Evolutionary conservation across 2,113 vertebrate species (phyloP).

Genomic region (Pterocles gutturalis): DNA sequence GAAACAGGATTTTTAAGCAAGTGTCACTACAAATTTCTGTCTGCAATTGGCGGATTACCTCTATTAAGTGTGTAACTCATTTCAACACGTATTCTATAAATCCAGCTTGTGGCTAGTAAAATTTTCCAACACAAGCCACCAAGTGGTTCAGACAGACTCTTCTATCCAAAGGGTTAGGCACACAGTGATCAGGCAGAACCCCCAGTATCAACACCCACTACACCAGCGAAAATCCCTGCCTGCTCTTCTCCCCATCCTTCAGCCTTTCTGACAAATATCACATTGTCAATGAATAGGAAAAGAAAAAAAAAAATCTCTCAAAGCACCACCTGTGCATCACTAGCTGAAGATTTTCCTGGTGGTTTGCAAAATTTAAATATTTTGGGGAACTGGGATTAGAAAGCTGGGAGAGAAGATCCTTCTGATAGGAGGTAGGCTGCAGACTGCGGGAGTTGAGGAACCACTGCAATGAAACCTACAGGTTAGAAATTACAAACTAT

Average conservation of each 20-base stretch:
- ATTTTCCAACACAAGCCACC: not conserved
- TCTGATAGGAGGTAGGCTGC: not conserved
- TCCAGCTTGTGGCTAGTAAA: not conserved
- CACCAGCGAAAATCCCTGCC: constrained; percentile 28
- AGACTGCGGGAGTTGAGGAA: not conserved
- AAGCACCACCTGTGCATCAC: not conserved
- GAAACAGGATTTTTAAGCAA: constrained; percentile 47
- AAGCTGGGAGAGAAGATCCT: not conserved
- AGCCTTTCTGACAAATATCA: not conserved
- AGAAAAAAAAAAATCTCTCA: not conserved
- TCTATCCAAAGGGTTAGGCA: not conserved
- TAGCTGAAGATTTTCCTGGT: not conserved
- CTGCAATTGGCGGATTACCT: not conserved
- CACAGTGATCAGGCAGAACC: not conserved
- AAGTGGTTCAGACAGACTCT: not conserved
- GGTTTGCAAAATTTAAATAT: not conserved
- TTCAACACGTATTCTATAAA: not conserved
- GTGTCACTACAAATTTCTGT: not conserved
- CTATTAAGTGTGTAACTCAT: not conserved
- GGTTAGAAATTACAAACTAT: not conserved
- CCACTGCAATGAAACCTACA: not conserved
- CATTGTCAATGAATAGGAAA: not conserved
- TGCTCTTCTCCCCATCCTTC: not conserved
- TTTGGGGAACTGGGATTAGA: not conserved
- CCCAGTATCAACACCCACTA: not conserved